Conservation (phyloP, 2,113 vertebrate genomes). For the Eurypyga helias region DNA sequence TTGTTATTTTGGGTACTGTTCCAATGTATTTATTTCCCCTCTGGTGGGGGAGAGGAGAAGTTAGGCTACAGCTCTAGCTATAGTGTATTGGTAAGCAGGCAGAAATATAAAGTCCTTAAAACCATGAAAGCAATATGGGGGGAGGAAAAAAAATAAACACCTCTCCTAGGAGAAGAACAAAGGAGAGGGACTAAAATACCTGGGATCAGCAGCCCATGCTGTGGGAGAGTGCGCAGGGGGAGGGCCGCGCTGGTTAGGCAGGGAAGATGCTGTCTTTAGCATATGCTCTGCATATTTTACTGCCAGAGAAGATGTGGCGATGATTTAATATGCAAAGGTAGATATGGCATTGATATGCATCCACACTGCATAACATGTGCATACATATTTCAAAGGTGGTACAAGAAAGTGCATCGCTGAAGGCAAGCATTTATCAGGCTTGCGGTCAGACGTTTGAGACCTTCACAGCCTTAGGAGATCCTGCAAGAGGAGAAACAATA, state of each 20-base stretch:
- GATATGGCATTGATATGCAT: constrained; percentile 75
- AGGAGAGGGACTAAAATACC: constrained; percentile 51
- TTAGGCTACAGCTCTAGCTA: neutral
- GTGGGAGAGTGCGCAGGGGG: neutral
- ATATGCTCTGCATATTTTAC: constrained; percentile 78
- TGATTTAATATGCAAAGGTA: constrained; percentile 79
- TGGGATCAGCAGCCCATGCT: neutral
- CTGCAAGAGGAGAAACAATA: constrained; percentile 25
- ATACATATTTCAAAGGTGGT: constrained; percentile 69
- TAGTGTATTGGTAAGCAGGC: neutral
- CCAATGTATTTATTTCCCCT: neutral
- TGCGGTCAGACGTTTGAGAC: constrained; percentile 29
- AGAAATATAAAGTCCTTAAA: neutral
- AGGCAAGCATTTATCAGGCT: constrained; percentile 49
- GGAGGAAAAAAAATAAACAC: neutral
- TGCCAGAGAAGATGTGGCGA: constrained; percentile 65
- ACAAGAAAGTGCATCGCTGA: constrained; percentile 9
- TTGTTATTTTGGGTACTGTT: neutral
- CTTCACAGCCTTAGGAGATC: constrained; percentile 41
- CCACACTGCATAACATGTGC: constrained; percentile 68
- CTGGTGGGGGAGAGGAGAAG: neutral
- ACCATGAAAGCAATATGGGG: neutral
- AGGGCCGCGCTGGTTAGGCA: constrained; percentile 19
- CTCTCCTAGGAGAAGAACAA: constrained; percentile 47
- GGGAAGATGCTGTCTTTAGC: constrained; percentile 66